Conservation (phyloP, 2,888 invertebrate genomes). For the Panopea generosa region DNA sequence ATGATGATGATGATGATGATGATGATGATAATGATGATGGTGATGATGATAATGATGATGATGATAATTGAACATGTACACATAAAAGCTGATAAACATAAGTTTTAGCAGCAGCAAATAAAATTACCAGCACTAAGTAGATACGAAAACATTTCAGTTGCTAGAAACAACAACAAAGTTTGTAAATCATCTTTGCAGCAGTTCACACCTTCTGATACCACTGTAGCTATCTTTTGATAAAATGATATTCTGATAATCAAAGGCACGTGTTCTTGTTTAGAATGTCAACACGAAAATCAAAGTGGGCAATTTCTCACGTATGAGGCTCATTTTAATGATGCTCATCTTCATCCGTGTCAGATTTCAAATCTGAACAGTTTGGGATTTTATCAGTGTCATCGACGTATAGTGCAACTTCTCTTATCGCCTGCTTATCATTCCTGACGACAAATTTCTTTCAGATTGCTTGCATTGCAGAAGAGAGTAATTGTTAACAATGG, state of each 20-base stretch:
- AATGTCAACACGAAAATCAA: constrained; percentile 47
- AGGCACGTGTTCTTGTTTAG: constrained; percentile 55
- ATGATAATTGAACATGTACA: no score
- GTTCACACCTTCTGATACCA: constrained; percentile 9
- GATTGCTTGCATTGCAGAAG: constrained; percentile 21
- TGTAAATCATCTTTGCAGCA: neutral
- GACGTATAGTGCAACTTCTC: constrained; percentile 20
- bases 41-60: no score
- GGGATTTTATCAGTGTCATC: constrained; percentile 31
- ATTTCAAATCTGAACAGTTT: constrained; percentile 22
- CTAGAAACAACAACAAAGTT: neutral
- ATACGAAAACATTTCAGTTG: no score
- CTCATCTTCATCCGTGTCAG: constrained; percentile 17
- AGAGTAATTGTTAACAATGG: constrained; percentile 1
- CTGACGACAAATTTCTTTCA: constrained; percentile 26
- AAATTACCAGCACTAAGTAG: no score
- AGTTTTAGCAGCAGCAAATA: no score
- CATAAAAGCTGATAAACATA: no score
- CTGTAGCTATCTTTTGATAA: constrained; percentile 7
- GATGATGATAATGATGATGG: no score
- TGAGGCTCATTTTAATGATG: constrained; percentile 34
- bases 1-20: no score
- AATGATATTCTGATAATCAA: constrained; percentile 29
- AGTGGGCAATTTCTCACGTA: constrained; percentile 26
- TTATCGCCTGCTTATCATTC: constrained; percentile 41